Conservation (phyloP, 1,140 invertebrate species). For the Dicyema japonicum region DNA sequence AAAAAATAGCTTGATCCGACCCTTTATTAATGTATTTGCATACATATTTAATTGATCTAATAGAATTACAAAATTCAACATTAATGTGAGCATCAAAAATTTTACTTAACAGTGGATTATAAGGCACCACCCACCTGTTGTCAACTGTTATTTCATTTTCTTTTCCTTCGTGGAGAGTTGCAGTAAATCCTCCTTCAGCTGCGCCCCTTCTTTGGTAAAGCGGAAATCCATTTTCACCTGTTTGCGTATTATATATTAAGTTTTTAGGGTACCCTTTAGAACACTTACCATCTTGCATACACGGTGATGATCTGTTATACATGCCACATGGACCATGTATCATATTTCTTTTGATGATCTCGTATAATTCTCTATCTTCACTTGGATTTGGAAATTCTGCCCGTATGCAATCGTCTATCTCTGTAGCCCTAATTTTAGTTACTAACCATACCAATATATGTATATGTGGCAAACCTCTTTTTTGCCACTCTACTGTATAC, state of each 20-base stretch:
- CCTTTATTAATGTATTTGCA: slow-evolving; percentile 5
- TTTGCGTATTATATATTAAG: slow-evolving; percentile 12
- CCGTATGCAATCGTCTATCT: slow-evolving; percentile 5
- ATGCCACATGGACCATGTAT: slow-evolving; percentile 25
- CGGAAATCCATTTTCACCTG: slow-evolving; percentile 16
- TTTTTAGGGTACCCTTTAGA: slow-evolving; percentile 14
- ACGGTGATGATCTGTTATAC: slow-evolving; percentile 18
- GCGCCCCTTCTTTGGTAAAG: slow-evolving; percentile 9
- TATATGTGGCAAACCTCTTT: slow-evolving; percentile 23
- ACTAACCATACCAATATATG: slow-evolving; percentile 23
- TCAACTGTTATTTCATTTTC: slow-evolving; percentile 4
- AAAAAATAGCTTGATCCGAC: slow-evolving; percentile 2
- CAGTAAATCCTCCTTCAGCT: slow-evolving; percentile 3
- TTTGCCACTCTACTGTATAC: slow-evolving; percentile 24
- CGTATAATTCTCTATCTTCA: slow-evolving; percentile 4
- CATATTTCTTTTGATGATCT: slow-evolving; percentile 7
- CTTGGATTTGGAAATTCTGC: slow-evolving; percentile 7
- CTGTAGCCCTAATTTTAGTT: slow-evolving; percentile 5
- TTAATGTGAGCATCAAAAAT: slow-evolving; percentile 6
- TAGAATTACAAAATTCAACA: slow-evolving; percentile 6
- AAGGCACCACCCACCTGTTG: slow-evolving; percentile 7
- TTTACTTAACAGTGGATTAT: slow-evolving; percentile 5
- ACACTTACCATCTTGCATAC: slow-evolving; percentile 21
- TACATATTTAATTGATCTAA: slow-evolving; percentile 6
- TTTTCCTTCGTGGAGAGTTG: not conserved